Evolutionary conservation across 2,797 vertebrate species (phyloP), one percentile per base, ranked within the genome.

Genomic region (Mus caroli): DNA sequence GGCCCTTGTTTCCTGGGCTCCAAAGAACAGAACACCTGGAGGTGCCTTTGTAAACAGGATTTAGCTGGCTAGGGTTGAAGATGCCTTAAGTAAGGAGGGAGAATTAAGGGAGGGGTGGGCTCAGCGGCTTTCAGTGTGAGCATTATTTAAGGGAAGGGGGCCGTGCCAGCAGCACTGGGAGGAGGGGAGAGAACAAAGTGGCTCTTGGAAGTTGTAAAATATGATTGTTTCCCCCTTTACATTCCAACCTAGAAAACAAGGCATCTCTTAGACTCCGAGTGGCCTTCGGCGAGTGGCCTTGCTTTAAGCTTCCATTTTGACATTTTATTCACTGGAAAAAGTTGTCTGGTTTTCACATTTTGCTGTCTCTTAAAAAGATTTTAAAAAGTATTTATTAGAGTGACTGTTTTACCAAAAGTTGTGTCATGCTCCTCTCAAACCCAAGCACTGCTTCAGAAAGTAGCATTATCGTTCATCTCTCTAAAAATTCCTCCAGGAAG

Each of bases 21-120:
- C 75, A 71, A 69, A 90, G 91, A 91, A 64, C 31, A 62, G 94
- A 69, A 76, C 96, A 94, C 28, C 75, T 77, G 40, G 92, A 89
- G 13, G 71, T 8, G n/a, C 40, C 76, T 69, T 92, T 92, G 85
- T 97, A 64, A 50, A 10, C 76, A n/a, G 37, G 88, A 94, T 62
- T 85, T 76, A 60, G 76, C 52, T 58, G 31, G 76, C 64, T 85
- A 34, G 52, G 50, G 64, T 62, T 60, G 79, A 77, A 46, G 67
- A 76, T 77, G 40, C 73, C 60, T 93, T 85, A 62, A 89, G 76
- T 78, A 64, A 92, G 37, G 64, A 52, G 31, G 89, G 14, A 87
- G 54, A 34, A 58, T 31, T 43, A 79, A 52, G 54, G 46, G 64
- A 6, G 52, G 17, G 31, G 56, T 76, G 31, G 40, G 40, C 54